Percentiles rank a stretch among this genome's conserved stretches.
phyloP scores from a whole-genome alignment of 1,140 invertebrate genomes.

The Ceratina calcarata region DNA sequence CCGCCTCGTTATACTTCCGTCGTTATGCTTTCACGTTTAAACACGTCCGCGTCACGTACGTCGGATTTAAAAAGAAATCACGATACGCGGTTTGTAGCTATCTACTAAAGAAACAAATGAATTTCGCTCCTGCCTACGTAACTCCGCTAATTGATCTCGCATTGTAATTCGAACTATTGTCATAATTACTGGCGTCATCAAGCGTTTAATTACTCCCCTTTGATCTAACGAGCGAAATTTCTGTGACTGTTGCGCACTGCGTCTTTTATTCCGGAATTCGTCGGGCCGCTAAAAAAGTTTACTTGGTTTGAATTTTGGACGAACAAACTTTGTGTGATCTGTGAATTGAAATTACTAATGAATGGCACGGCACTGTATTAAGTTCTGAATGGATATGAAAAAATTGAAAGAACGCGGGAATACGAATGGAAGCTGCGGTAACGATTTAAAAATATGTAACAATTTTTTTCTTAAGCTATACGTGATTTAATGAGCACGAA shows the following conservation, averaged over 20 bases:
- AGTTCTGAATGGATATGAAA: not conserved
- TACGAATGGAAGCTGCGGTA: not conserved
- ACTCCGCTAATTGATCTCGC: conserved; percentile 15
- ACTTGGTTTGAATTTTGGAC: not conserved
- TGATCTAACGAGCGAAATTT: conserved; percentile 2
- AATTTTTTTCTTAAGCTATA: too few species aligned
- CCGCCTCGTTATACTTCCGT: conserved; percentile 14
- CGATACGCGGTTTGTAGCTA: not conserved
- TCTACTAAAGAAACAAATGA: not conserved
- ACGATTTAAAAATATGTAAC: not conserved
- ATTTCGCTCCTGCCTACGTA: not conserved
- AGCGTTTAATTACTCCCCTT: not conserved
- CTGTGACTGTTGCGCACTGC: not conserved
- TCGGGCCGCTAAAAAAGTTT: not conserved
- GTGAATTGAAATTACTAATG: not conserved
- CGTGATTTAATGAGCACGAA: too few species aligned
- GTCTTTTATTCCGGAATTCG: not conserved
- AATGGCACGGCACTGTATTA: not conserved
- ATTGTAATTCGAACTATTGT: conserved; percentile 8
- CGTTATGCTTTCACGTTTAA: not conserved
- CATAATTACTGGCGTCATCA: not conserved
- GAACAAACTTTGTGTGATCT: conserved; percentile 6
- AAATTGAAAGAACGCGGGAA: not conserved
- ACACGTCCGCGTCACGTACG: not conserved
- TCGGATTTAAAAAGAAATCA: not conserved